Base-by-base conservation (phyloP, 2,797 vertebrate species). In the Gastrophryne carolinensis region DNA sequence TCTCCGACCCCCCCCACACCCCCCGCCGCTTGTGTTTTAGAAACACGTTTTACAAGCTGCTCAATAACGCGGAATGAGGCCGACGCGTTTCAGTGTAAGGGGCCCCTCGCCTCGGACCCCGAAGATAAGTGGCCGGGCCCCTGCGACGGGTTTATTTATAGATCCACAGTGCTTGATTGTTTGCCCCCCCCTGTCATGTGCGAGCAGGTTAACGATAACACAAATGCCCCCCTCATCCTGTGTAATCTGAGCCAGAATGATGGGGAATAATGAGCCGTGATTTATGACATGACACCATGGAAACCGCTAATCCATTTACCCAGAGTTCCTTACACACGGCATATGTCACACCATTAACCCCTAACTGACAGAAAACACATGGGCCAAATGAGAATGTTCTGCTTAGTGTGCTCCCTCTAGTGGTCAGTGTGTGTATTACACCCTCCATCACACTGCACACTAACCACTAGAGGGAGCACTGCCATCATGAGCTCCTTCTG, bases 201-300 rank as follows among this genome's bases (percentile, higher is more conserved):
- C 13, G n/a, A n/a, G n/a, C n/a, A n/a, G n/a, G n/a, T n/a, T n/a
- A n/a, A n/a, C 15, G 11, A 27, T 34, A 35, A 83, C 89, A 87
- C 86, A 89, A 87, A 3, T 2, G n/a, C 39, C 5, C 39, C 2
- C 4, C 1, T 82, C 84, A 68, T 77, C 87, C 86, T 90, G 88
- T 88, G 86, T 85, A 86, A 85, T 87, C 89, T 73, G 79, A 76
- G 88, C 15, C 82, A 82, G 87, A 90, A 89, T 87, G 86, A 86
- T 82, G 88, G 86, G 86, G 81, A 88, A 86, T 90, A 91, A 90
- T 83, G 67, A 50, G 19, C 88, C 85, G 87, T 91, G 89, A 91
- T 91, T 90, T 91, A 91, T 92, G 87, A 88, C 87, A 83, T 87
- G 85, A 83, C 85, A 82, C 88, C 87, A 89, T 90, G 86, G 87